A percentile compares a stretch with the other conserved stretches of the same genome.
Conservation (phyloP, 2,113 vertebrate species). For the Pongo pygmaeus region DNA sequence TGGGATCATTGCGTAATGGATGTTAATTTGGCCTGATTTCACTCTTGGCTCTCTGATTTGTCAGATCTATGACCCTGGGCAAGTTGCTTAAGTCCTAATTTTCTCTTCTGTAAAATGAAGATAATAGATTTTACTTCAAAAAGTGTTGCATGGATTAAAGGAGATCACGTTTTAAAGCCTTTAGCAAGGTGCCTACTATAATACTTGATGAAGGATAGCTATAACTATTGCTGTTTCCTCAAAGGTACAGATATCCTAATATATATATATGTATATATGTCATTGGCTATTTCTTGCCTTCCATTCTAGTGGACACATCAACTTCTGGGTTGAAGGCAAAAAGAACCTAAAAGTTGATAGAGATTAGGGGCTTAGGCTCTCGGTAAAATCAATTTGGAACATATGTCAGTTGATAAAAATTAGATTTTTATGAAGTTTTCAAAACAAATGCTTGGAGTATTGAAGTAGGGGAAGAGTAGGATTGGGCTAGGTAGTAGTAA, state of each 20-base stretch:
- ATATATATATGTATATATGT: not conserved
- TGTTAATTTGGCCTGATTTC: slow-evolving; percentile 39
- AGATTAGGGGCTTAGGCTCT: not conserved
- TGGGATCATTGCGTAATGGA: slow-evolving; percentile 47
- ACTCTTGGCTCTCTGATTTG: slow-evolving; percentile 37
- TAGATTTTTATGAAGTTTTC: slow-evolving; percentile 14
- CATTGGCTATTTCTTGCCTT: not conserved
- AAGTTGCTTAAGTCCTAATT: slow-evolving; percentile 52
- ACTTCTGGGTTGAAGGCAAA: not conserved
- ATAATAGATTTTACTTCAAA: slow-evolving; percentile 39
- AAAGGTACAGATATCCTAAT: not conserved
- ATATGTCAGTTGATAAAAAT: not conserved
- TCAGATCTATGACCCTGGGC: slow-evolving; percentile 15
- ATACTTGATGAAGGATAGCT: not conserved
- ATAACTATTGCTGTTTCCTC: slow-evolving; percentile 3
- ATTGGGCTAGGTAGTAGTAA: not conserved
- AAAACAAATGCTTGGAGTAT: slow-evolving; percentile 10
- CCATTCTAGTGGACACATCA: not conserved
- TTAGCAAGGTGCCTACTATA: not conserved
- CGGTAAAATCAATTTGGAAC: slow-evolving; percentile 24
- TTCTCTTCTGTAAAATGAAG: slow-evolving; percentile 36
- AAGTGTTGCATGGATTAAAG: not conserved
- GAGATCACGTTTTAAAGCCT: slow-evolving; percentile 11
- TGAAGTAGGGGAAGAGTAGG: slow-evolving; percentile 2
- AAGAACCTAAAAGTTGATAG: not conserved